Evolutionary conservation across 2,888 invertebrate genomes (phyloP), one percentile per base, ranked within the genome.

Genomic region (Drosophila lutescens): DNA sequence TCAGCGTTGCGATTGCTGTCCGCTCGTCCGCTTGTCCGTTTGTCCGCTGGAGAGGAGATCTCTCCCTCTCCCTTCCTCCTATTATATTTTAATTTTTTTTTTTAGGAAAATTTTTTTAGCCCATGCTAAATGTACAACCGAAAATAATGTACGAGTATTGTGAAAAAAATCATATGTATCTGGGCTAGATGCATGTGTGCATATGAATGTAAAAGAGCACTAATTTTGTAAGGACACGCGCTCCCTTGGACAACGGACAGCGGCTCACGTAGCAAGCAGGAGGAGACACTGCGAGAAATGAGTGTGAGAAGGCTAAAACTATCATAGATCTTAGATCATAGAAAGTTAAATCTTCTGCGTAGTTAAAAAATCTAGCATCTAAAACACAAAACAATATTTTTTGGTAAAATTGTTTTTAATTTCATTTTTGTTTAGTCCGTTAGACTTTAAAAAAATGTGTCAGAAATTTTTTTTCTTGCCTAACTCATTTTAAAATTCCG

Each of bases 211-310:
- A 82, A 80, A 82, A 75, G 69, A 82, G 74, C 85, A 85, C 83
- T 83, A 85, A 85, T 83, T 85, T 83, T 84, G 85, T 79, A 85
- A 83, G 83, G 83, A 83, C 82, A 82, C 74, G 70, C 68, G 80
- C 69, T 63, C 53, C 54, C 44, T 51, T 34, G 70, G 54, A 80
- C 80, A 46, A 13, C 60, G 56, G 44, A 40, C 32, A 30, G 2
- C 26, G 26, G 26, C 46, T 61, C 47, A 59, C 55, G 56, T 49
- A 54, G 20, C 67, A 46, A 68, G 54, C 46, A 17, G 43, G 46
- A 47, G 47, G 36, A 32, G 47, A 32, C 62, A 62, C 20, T 15
- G 20, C 7, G 8, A 30, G 30, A 30, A 30, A 30, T n/a, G n/a
- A n/a, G n/a, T n/a, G n/a, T n/a, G n/a, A n/a, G n/a, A n/a, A n/a